Evolutionary conservation across 2,797 vertebrate species (phyloP).

Genomic region (Argya squamiceps): DNA sequence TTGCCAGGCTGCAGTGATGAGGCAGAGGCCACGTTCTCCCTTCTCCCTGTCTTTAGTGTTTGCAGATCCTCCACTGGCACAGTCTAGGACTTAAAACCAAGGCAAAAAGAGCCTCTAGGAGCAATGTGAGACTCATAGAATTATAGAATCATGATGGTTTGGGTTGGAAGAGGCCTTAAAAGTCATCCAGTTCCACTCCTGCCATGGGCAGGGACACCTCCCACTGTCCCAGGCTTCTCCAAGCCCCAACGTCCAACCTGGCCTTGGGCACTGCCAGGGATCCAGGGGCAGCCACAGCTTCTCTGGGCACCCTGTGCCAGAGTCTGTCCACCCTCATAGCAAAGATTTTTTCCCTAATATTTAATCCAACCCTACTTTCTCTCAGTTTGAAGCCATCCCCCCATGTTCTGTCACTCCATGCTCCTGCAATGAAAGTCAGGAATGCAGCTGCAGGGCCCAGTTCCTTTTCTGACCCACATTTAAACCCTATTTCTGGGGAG

Average conservation of each 20-base stretch:
- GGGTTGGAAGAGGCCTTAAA: not conserved
- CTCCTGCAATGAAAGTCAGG: not conserved
- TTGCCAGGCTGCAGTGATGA: not conserved
- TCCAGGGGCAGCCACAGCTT: not conserved
- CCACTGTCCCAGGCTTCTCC: not conserved
- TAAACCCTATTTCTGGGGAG: not conserved
- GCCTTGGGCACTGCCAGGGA: not conserved
- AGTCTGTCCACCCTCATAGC: fast-evolving
- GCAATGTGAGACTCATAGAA: not conserved
- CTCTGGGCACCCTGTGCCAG: not conserved
- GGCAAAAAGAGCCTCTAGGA: not conserved
- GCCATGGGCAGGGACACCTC: not conserved
- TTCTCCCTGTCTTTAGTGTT: not conserved
- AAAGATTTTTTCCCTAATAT: not conserved
- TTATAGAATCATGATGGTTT: not conserved
- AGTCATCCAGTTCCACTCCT: fast-evolving
- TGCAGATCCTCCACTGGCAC: not conserved
- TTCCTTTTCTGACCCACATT: not conserved
- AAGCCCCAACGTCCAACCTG: not conserved
- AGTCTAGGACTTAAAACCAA: not conserved
- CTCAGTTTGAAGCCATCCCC: not conserved
- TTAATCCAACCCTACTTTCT: not conserved
- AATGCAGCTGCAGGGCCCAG: not conserved
- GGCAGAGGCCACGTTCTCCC: not conserved
- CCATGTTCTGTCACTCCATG: not conserved